These are phyloP conservation scores for Drosophila repletoides DNA, from an alignment of 1,140 invertebrate genomes.

Conservation along the genomic window DNA sequence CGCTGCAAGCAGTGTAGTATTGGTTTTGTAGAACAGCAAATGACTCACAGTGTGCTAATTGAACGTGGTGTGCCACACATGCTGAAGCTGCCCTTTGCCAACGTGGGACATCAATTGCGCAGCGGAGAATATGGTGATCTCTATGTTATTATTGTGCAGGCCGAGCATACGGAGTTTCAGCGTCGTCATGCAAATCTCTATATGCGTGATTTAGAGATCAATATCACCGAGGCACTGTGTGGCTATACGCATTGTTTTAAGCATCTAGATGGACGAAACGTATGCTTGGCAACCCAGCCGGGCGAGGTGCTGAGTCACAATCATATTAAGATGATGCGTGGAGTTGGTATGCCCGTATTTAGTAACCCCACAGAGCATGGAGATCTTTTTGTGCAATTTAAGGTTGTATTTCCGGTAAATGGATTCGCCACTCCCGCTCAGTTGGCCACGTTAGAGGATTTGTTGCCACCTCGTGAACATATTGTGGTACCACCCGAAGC, in stretches of 20 bases:
- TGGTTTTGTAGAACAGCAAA: slow-evolving; percentile 90
- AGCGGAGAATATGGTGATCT: slow-evolving; percentile 93
- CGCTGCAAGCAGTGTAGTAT: slow-evolving; percentile 91
- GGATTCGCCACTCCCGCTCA: slow-evolving; percentile 89
- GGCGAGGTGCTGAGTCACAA: slow-evolving; percentile 91
- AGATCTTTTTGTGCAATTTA: slow-evolving; percentile 93
- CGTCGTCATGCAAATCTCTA: slow-evolving; percentile 90
- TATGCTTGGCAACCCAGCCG: slow-evolving; percentile 88
- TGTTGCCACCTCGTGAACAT: slow-evolving; percentile 87
- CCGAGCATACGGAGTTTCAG: slow-evolving; percentile 90
- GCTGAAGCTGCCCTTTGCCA: slow-evolving; percentile 92
- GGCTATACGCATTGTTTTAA: slow-evolving; percentile 92
- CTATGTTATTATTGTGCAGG: slow-evolving; percentile 93
- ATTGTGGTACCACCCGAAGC: slow-evolving; percentile 89
- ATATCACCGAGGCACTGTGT: slow-evolving; percentile 94
- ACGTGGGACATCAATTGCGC: slow-evolving; percentile 95
- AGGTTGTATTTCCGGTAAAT: slow-evolving; percentile 91
- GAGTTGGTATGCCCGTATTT: slow-evolving; percentile 95
- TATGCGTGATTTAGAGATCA: slow-evolving; percentile 87
- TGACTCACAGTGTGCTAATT: slow-evolving; percentile 94
- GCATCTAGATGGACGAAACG: slow-evolving; percentile 92
- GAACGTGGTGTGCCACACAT: slow-evolving; percentile 96
- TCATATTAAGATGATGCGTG: slow-evolving; percentile 90
- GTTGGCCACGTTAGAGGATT: slow-evolving; percentile 87
- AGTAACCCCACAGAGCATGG: slow-evolving; percentile 93